Percentiles rank a stretch among this genome's conserved stretches.
phyloP scores from a whole-genome alignment of 2,888 invertebrate genomes.

The Ophion ventricosus region DNA sequence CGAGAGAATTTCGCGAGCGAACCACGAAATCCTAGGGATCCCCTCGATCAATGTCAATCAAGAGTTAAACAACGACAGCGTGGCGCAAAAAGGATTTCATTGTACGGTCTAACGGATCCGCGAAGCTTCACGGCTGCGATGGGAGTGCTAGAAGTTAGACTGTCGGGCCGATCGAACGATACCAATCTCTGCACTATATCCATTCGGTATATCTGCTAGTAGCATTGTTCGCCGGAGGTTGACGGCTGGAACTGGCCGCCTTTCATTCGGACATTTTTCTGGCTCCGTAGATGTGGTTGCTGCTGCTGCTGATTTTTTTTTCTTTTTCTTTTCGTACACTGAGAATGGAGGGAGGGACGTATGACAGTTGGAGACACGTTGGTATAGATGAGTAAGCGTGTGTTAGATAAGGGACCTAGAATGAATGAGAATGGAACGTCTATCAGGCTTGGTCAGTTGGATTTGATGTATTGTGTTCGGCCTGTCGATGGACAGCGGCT shows the following conservation, averaged over 20 bases:
- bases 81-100: slow-evolving; percentile 74
- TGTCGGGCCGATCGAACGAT: slow-evolving; percentile 43
- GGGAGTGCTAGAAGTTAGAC: slow-evolving; percentile 53
- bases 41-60: slow-evolving; percentile 82
- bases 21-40: slow-evolving; percentile 58
- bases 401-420: not conserved
- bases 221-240: not conserved
- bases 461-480: not conserved
- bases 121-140: slow-evolving; percentile 40
- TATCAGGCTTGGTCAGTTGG: not conserved
- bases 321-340: not conserved
- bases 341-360: not conserved
- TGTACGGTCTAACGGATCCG: slow-evolving; percentile 52
- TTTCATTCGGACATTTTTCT: not conserved
- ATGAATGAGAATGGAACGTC: not conserved
- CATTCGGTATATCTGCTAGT: not conserved
- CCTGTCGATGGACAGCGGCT: not conserved
- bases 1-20: slow-evolving; percentile 53
- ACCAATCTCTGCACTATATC: slow-evolving; percentile 33
- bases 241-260: not conserved
- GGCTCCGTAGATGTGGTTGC: not conserved
- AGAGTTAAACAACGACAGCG: slow-evolving; percentile 80
- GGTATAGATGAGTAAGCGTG: not conserved
- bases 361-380: not conserved
- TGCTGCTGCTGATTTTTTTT: not conserved